These are phyloP conservation scores for Eristalinus aeneus DNA, from an alignment of 2,888 invertebrate species.

Conservation along the genomic window DNA sequence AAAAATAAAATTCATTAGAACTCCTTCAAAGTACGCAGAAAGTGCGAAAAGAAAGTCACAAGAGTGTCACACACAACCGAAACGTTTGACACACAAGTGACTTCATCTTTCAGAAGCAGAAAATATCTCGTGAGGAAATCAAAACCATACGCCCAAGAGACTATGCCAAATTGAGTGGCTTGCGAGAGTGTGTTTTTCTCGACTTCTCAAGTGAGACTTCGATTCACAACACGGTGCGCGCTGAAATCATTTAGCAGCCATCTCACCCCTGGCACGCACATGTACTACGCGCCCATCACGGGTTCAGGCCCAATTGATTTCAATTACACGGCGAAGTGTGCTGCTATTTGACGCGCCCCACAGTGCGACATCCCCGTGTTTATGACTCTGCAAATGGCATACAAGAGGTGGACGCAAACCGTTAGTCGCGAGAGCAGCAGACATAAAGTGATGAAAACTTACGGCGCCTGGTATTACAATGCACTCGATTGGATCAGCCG, in stretches of 20 bases:
- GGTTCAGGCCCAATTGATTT: slow-evolving; percentile 38
- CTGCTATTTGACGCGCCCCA: neutral
- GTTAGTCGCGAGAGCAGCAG: neutral
- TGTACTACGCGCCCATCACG: neutral
- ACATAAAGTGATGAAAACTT: neutral
- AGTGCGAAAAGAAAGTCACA: neutral
- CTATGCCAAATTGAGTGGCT: neutral
- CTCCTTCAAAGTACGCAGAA: neutral
- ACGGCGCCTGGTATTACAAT: slow-evolving; percentile 56
- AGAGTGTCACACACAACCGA: neutral
- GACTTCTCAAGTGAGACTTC: neutral
- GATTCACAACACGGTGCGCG: neutral
- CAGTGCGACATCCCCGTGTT: neutral
- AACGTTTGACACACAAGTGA: neutral
- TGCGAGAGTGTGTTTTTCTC: neutral
- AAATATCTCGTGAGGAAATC: too few species aligned
- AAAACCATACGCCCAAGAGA: neutral
- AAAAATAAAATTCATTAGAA: neutral
- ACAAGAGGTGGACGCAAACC: neutral
- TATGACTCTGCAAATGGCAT: neutral
- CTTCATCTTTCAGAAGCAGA: neutral
- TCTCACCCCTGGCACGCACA: neutral
- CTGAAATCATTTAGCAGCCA: neutral
- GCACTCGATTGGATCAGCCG: slow-evolving; percentile 16
- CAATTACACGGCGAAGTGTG: slow-evolving; percentile 30